These are phyloP conservation scores for Pipistrellus pygmaeus DNA, from an alignment of 2,797 vertebrate species.

Conservation along the genomic window DNA sequence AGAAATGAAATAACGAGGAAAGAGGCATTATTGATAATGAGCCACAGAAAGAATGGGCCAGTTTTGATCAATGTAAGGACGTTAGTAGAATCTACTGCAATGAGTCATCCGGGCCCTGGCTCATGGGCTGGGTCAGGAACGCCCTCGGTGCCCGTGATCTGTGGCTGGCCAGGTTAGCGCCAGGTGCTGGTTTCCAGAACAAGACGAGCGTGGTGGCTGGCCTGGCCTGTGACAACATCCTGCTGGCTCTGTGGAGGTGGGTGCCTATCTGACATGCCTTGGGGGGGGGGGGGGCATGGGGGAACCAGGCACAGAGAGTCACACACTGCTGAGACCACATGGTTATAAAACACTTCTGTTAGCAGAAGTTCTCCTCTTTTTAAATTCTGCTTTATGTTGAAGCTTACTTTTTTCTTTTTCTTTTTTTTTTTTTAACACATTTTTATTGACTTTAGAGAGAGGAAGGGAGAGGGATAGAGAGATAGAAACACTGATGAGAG, in stretches of 20 bases:
- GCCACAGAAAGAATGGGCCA: not conserved
- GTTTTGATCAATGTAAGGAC: not conserved
- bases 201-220: too few relatives aligned
- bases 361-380: not conserved
- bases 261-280: not conserved
- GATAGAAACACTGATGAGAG: too few relatives aligned
- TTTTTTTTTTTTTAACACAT: too few relatives aligned
- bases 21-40: not conserved
- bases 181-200: not conserved
- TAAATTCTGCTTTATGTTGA: not conserved
- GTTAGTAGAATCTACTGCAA: not conserved
- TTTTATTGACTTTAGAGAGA: not conserved
- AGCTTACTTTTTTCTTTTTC: not conserved
- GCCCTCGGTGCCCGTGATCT: not conserved
- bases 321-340: not conserved
- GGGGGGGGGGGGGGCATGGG: too few relatives aligned
- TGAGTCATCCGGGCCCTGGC: not conserved
- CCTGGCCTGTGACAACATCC: accelerated
- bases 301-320: not conserved
- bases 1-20: not conserved
- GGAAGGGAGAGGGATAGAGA: too few relatives aligned
- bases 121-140: not conserved
- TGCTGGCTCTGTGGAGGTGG: not conserved
- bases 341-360: not conserved
- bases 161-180: not conserved